Evolutionary conservation across 2,888 invertebrate species (phyloP).

Genomic region (Dichetophora obliterata): DNA sequence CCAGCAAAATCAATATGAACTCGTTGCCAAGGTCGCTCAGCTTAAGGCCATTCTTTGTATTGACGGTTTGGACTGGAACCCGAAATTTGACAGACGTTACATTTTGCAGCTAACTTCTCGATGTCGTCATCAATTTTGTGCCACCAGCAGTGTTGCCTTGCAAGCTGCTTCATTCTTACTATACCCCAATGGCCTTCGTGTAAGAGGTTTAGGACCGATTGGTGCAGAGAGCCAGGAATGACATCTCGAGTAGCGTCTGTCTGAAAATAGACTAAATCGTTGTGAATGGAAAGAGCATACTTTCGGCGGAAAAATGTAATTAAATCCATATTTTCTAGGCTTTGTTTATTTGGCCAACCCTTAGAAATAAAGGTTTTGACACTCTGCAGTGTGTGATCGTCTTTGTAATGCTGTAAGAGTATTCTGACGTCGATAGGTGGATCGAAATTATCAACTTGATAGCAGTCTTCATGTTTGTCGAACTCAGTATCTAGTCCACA

Average conservation of each 20-base stretch:
- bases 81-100: background rate
- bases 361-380: too few relatives aligned
- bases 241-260: too few relatives aligned
- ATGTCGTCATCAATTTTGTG: background rate
- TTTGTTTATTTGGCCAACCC: too few relatives aligned
- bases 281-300: conserved; percentile 16
- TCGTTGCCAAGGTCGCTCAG: conserved; percentile 59
- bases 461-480: too few relatives aligned
- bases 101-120: conserved; percentile 22
- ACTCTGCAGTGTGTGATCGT: too few relatives aligned
- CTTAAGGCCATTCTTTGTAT: conserved; percentile 46
- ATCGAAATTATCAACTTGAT: too few relatives aligned
- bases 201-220: conserved; percentile 55
- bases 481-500: too few relatives aligned
- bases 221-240: too few relatives aligned
- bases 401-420: too few relatives aligned
- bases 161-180: background rate
- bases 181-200: conserved; percentile 58
- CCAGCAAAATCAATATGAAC: conserved; percentile 69
- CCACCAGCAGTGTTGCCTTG: conserved; percentile 62
- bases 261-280: background rate
- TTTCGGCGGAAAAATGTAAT: conserved; percentile 7
- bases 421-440: too few relatives aligned
- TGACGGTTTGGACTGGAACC: conserved; percentile 18
- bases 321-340: background rate